phyloP scores from a whole-genome alignment of 2,113 vertebrate species.

The Phoxinus phoxinus region DNA sequence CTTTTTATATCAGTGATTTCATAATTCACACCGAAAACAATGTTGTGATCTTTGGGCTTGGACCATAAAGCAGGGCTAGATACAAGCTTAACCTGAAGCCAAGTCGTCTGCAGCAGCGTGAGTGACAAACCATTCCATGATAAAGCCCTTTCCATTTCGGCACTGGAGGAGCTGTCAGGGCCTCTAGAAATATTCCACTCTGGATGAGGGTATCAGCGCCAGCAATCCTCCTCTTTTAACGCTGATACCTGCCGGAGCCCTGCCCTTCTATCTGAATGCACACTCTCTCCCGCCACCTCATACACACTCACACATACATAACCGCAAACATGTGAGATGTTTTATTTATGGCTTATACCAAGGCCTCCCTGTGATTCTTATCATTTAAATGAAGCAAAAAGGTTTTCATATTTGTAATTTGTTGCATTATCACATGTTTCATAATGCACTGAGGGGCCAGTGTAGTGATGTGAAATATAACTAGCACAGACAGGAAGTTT shows the following conservation, averaged over 20 bases:
- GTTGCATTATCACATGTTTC: conserved; percentile 90
- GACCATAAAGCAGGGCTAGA: conserved; percentile 60
- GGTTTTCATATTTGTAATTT: conserved; percentile 87
- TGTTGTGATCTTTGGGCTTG: conserved; percentile 57
- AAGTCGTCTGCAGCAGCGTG: conserved; percentile 62
- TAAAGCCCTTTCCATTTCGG: conserved; percentile 75
- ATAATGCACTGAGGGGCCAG: conserved; percentile 77
- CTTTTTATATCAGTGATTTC: conserved; percentile 39
- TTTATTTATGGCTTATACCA: conserved; percentile 63
- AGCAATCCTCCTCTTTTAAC: conserved; percentile 61
- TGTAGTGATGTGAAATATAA: conserved; percentile 86
- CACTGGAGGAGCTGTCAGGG: conserved; percentile 67
- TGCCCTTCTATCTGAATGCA: conserved; percentile 53
- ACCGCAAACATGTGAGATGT: conserved; percentile 53
- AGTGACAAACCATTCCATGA: conserved; percentile 73
- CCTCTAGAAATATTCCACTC: conserved; percentile 60
- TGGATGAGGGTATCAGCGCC: conserved; percentile 65
- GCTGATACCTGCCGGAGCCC: conserved; percentile 57
- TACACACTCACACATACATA: conserved; percentile 53
- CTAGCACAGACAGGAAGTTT: conserved; percentile 67
- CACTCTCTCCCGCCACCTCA: conserved; percentile 39
- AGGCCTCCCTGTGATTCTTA: conserved; percentile 78
- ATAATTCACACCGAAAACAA: conserved; percentile 48
- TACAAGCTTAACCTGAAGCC: conserved; percentile 44
- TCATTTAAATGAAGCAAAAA: conserved; percentile 91